Percentiles rank a stretch among this genome's conserved stretches.
Evolutionary conservation across 2,113 vertebrate genomes (phyloP).

Genomic region (Caranx melampygus): DNA sequence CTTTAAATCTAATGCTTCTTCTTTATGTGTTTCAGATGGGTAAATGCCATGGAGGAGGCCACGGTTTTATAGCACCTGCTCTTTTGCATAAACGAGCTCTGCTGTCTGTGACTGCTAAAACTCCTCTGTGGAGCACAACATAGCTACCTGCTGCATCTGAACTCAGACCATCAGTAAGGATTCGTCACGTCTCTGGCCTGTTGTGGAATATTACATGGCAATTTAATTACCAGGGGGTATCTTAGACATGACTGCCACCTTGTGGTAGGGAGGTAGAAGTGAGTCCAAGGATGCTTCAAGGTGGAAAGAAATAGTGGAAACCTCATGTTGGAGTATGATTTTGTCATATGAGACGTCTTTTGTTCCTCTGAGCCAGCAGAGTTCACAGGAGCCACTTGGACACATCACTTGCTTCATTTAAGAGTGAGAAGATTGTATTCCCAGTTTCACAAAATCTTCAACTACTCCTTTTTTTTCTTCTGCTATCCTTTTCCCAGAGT

Average conservation of each 20-base stretch:
- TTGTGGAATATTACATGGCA: slow-evolving; percentile 9
- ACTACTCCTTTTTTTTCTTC: neutral
- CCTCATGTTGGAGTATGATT: neutral
- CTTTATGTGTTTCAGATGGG: slow-evolving; percentile 88
- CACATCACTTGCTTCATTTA: neutral
- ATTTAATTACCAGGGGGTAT: neutral
- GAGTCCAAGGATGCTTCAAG: neutral
- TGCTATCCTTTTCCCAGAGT: neutral
- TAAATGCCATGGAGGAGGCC: slow-evolving; percentile 95
- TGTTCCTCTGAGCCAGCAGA: neutral
- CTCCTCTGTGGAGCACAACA: slow-evolving; percentile 58
- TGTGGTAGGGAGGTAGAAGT: slow-evolving; percentile 11
- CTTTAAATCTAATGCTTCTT: neutral
- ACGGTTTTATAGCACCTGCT: slow-evolving; percentile 92
- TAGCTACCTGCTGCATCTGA: slow-evolving; percentile 52
- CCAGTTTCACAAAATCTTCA: neutral
- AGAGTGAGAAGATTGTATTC: neutral
- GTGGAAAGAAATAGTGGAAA: slow-evolving; percentile 15
- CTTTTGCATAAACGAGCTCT: slow-evolving; percentile 6
- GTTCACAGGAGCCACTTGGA: slow-evolving; percentile 27
- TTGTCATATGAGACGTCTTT: slow-evolving; percentile 1
- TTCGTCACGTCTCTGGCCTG: slow-evolving; percentile 19
- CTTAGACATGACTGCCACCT: slow-evolving; percentile 16
- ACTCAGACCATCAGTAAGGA: slow-evolving; percentile 28
- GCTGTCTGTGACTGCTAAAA: slow-evolving; percentile 45